These are phyloP conservation scores for Heteromormyrus szaboi DNA, from an alignment of 2,797 vertebrate genomes.

Conservation along the genomic window DNA sequence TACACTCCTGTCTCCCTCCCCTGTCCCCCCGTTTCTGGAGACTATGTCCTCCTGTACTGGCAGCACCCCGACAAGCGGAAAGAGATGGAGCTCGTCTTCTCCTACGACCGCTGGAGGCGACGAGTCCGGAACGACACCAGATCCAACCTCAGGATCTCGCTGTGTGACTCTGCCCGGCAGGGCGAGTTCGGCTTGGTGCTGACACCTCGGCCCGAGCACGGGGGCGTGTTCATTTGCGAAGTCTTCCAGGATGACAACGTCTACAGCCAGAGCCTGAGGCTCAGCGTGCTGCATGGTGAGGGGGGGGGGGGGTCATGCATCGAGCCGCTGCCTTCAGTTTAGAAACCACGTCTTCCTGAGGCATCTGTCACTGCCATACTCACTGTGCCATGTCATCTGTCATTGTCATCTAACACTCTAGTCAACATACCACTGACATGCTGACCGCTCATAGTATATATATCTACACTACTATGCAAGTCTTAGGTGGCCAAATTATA, in stretches of 20 bases:
- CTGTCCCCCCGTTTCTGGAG: conserved; percentile 49
- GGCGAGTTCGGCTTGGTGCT: conserved; percentile 58
- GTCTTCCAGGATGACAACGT: conserved; percentile 48
- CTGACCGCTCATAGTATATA: conserved; percentile 37
- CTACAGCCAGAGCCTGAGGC: conserved; percentile 40
- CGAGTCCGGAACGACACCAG: neutral
- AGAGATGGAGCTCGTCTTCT: conserved; percentile 29
- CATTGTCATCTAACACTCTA: conserved; percentile 53
- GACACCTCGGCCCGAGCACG: conserved; percentile 42
- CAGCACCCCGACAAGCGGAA: conserved; percentile 28
- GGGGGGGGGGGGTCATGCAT: neutral
- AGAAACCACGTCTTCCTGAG: conserved; percentile 54
- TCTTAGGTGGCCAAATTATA: conserved; percentile 55
- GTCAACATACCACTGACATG: conserved; percentile 26
- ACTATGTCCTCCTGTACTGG: conserved; percentile 57
- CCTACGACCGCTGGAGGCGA: conserved; percentile 59
- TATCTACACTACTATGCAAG: conserved; percentile 46
- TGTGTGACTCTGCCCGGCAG: conserved; percentile 28
- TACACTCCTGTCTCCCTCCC: conserved; percentile 34
- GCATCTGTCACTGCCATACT: conserved; percentile 62
- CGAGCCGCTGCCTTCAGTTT: conserved; percentile 41
- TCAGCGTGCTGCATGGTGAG: conserved; percentile 63
- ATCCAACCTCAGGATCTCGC: conserved; percentile 37
- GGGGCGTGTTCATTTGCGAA: conserved; percentile 56
- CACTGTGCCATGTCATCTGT: conserved; percentile 54